Base-by-base conservation (phyloP, 2,113 vertebrate genomes). In the Verasper variegatus region DNA sequence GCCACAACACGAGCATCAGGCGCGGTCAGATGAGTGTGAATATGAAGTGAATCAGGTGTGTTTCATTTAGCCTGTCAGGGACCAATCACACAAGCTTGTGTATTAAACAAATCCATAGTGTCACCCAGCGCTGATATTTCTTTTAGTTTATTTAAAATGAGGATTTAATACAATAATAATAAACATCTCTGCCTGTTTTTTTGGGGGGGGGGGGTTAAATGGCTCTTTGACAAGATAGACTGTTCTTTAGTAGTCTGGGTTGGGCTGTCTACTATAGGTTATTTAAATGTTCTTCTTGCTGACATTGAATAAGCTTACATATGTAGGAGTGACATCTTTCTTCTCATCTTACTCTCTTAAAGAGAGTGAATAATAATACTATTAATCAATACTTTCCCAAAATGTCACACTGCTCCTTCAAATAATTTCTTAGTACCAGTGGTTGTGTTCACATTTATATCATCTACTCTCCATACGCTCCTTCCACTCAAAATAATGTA, bases 401-500 rank as follows among this genome's bases (percentile, higher is more conserved):
- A 64, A 45, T 23, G 26, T 15, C 47, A n/a, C 51, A 71, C 40
- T 59, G 21, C 9, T 37, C 21, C 47, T 66, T 59, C n/a, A 54
- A 31, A 27, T 1, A 0, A 7, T 18, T 24, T 26, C 21, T 3
- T 24, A 71, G 27, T 35, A 24, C 40, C 17, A 26, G 2, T 37
- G 27, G 51, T n/a, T 54, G 10, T 54, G 20, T 3, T 54, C 51
- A 21, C 9, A 52, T 52, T 52, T n/a, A n/a, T 21, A 54, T 21
- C 51, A 54, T 20, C 20, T 24, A 59, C 64, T 77, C 31, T 40
- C 57, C 45, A 4, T 49, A 2, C 24, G 9, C 9, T 47, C 10
- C 18, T 26, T 73, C 2, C 49, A 51, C 63, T 63, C 21, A 70
- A 54, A 21, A 65, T 52, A 72, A 68, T 78, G 58, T 20, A 62